Evolutionary conservation across 2,888 invertebrate species (phyloP).

Genomic region (Philaethria dido): DNA sequence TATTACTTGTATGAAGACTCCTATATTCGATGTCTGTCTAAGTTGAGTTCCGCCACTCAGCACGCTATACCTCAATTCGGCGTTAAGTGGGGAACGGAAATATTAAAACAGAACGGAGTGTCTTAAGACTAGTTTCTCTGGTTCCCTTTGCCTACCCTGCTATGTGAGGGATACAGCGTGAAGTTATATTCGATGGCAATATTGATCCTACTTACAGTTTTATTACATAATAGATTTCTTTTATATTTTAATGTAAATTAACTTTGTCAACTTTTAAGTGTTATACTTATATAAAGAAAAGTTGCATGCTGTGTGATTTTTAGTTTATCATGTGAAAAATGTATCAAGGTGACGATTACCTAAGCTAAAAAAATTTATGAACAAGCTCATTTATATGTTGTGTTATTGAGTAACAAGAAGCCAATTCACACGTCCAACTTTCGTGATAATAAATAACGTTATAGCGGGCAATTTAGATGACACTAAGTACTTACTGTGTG

Average conservation of each 20-base stretch:
- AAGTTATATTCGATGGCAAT: no score
- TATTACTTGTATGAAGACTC: no score
- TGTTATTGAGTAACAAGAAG: constrained; percentile 42
- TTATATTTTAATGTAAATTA: background rate
- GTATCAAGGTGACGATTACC: constrained; percentile 25
- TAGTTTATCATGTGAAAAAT: constrained; percentile 4
- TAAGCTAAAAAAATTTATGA: constrained; percentile 24
- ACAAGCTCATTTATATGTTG: constrained; percentile 25
- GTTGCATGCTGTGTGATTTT: background rate
- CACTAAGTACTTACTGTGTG: constrained; percentile 51
- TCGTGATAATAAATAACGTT: constrained; percentile 45
- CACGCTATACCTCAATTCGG: no score
- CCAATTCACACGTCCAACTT: constrained; percentile 47
- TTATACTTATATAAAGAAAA: background rate
- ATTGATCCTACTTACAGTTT: no score
- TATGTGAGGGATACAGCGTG: no score
- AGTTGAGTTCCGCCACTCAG: no score
- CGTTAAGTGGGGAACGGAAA: no score
- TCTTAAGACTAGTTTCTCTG: no score
- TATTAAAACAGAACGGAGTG: no score
- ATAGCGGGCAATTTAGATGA: constrained; percentile 47
- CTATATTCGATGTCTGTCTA: no score
- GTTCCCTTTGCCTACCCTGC: no score
- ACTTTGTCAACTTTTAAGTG: background rate
- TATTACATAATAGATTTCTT: no score